phyloP scores from a whole-genome alignment of 2,888 invertebrate species.

The Hydriomena furcata region DNA sequence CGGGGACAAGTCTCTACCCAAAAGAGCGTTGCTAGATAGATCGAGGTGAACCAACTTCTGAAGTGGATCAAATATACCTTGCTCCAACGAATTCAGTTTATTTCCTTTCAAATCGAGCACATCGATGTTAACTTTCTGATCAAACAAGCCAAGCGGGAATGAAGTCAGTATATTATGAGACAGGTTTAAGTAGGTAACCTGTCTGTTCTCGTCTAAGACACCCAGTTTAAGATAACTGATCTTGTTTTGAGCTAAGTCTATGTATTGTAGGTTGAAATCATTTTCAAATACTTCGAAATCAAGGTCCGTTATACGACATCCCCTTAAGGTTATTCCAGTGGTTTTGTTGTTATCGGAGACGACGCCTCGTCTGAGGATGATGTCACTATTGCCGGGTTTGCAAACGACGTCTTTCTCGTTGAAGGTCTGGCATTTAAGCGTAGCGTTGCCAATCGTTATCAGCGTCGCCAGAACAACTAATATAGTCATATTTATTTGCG shows the following conservation, averaged over 20 bases:
- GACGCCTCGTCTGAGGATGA: constrained; percentile 40
- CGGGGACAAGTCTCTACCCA: constrained; percentile 47
- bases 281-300: constrained; percentile 51
- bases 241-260: constrained; percentile 59
- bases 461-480: neutral
- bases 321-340: constrained; percentile 42
- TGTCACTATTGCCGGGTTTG: constrained; percentile 35
- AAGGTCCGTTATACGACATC: constrained; percentile 45
- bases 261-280: constrained; percentile 44
- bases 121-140: constrained; percentile 50
- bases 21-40: constrained; percentile 52
- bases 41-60: constrained; percentile 51
- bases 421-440: constrained; percentile 36
- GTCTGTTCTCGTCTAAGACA: constrained; percentile 48
- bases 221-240: constrained; percentile 51
- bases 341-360: constrained; percentile 47
- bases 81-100: constrained; percentile 41
- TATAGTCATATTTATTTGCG: neutral
- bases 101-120: constrained; percentile 58
- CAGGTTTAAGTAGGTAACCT: constrained; percentile 52
- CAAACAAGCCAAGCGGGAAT: constrained; percentile 56
- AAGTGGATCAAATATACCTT: constrained; percentile 54
- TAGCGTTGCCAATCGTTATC: neutral
- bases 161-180: constrained; percentile 51
- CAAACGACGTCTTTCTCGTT: constrained; percentile 40